Conservation (phyloP, 2,113 vertebrate genomes). For the Lanius ludovicianus region DNA sequence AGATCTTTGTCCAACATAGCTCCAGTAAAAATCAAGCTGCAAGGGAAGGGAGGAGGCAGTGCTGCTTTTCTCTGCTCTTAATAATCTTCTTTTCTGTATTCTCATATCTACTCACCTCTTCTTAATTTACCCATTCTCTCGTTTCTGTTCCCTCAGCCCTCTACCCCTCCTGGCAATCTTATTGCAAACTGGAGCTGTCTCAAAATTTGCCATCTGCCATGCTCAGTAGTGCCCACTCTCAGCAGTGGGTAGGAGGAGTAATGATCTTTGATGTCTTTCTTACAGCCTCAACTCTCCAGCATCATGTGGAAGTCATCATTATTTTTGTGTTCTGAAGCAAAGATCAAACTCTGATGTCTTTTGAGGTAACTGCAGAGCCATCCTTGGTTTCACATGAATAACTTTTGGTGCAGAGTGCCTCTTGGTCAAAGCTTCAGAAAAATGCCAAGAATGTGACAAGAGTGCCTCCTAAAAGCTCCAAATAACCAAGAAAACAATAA, state of each 20-base stretch:
- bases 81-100: neutral
- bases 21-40: neutral
- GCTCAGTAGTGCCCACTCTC: neutral
- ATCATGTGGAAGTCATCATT: neutral
- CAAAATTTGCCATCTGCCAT: neutral
- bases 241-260: neutral
- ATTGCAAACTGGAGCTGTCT: neutral
- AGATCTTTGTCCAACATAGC: neutral
- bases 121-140: neutral
- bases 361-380: neutral
- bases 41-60: neutral
- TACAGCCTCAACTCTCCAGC: neutral
- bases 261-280: neutral
- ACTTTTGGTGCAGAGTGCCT: neutral
- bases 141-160: neutral
- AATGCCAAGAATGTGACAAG: neutral
- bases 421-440: neutral
- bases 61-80: neutral
- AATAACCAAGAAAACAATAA: neutral
- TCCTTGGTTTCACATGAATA: neutral
- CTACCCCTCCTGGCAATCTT: neutral
- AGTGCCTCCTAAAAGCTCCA: neutral
- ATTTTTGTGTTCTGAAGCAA: neutral
- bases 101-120: neutral
- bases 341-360: neutral